These are phyloP conservation scores for Adelognathus sp. DNA, from an alignment of 2,888 invertebrate genomes.

Conservation along the genomic window DNA sequence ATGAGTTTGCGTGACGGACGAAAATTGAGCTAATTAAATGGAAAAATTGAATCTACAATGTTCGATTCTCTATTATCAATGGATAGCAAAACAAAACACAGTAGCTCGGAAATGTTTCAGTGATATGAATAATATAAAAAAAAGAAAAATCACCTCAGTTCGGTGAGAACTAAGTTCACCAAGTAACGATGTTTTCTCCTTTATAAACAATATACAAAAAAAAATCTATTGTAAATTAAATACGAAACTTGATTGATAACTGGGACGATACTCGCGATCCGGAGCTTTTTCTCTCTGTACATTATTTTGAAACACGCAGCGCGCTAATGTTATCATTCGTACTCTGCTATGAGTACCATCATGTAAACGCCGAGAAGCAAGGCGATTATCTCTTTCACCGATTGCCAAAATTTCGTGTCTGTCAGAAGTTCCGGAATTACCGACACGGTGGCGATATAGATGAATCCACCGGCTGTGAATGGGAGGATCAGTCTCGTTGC, in stretches of 20 bases:
- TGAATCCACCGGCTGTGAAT: constrained; percentile 99
- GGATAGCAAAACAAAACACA: neutral
- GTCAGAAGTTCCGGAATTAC: constrained; percentile 98
- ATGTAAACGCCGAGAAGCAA: constrained; percentile 94
- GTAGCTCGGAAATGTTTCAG: neutral
- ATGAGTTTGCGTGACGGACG: neutral
- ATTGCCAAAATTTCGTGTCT: constrained; percentile 93
- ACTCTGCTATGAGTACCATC: constrained; percentile 96
- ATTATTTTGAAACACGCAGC: neutral
- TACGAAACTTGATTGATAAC: neutral
- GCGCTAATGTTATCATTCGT: constrained; percentile 82
- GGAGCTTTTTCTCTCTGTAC: neutral
- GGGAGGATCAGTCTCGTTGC: constrained; percentile 96
- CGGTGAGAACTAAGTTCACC: neutral
- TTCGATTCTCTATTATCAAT: neutral
- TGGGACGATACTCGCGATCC: constrained; percentile 7
- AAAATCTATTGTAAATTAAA: neutral
- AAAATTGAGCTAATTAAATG: neutral
- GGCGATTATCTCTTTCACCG: constrained; percentile 94
- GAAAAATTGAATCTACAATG: neutral
- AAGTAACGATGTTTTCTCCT: neutral
- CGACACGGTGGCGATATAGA: constrained; percentile 99
- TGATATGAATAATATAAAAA: neutral
- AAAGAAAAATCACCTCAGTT: constrained; percentile 1
- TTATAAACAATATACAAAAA: neutral